Base-by-base conservation (phyloP, 2,113 vertebrate genomes). In the Puffinus mauretanicus region DNA sequence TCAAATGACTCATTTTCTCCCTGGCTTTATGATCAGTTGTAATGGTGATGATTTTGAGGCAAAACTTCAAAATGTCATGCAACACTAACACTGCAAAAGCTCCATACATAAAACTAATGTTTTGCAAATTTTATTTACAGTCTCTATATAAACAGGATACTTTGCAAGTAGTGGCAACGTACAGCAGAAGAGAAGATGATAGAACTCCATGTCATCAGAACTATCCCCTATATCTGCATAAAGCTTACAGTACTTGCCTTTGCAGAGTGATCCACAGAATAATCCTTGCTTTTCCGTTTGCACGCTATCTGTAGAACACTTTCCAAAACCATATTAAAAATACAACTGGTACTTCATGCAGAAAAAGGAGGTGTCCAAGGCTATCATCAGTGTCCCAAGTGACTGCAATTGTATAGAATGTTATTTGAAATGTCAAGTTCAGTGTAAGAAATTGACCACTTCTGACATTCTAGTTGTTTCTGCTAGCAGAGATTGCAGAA, bases 1-100 rank as follows among this genome's bases (percentile, higher is more conserved):
- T 76, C 30, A 78, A 75, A 73, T 91, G n/a, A 54, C 47, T 92
- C 15, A 86, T 94, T 95, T 94, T 93, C 24, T 91, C 51, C 40
- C 13, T 64, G 18, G 12, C 40, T 95, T 93, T 86, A 82, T 93
- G 32, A 47, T 72, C 34, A 46, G 12, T 85, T 95, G 22, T 69
- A 80, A 46, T 44, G 36, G 7, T 82, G 49, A 34, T 72, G 61
- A 38, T 57, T 38, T 32, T 90, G n/a, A 83, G 36, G 38, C 11
- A 54, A 70, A 93, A 47, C 78, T 85, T 58, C 13, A 70, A 70
- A 89, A 71, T 57, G 13, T 88, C 51, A 46, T 70, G 36, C 40
- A 72, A 8, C 52, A 44, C 12, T 52, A 70, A 47, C 36, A 27
- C 49, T 87, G 29, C 26, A 69, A 51, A 91, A 79, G 9, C 25